These are phyloP conservation scores for Automeris io DNA, from an alignment of 2,888 invertebrate species.

Conservation along the genomic window DNA sequence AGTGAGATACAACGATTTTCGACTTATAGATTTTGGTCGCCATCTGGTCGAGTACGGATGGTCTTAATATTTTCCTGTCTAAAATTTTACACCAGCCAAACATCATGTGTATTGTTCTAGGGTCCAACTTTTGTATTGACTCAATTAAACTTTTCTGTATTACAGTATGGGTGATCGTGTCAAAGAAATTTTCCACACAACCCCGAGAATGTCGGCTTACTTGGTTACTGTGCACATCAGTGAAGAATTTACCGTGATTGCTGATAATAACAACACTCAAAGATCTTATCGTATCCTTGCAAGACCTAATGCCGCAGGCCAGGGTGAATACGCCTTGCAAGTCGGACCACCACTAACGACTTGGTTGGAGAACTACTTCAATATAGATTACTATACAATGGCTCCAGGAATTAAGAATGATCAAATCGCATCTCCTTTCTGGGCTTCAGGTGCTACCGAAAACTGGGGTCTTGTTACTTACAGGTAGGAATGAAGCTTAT, in stretches of 20 bases:
- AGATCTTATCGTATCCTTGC: constrained; percentile 58
- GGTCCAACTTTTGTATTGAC: background rate
- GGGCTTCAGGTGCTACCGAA: constrained; percentile 71
- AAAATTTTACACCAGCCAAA: background rate
- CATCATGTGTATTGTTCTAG: background rate
- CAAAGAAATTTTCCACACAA: constrained; percentile 69
- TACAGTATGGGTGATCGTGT: constrained; percentile 44
- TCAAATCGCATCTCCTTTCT: constrained; percentile 63
- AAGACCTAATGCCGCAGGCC: constrained; percentile 49
- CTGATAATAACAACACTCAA: constrained; percentile 38
- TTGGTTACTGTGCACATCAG: constrained; percentile 83
- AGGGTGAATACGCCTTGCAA: constrained; percentile 61
- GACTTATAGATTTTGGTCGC: too few species aligned
- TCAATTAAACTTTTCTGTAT: constrained; percentile 11
- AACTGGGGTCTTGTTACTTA: constrained; percentile 70
- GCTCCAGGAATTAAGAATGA: constrained; percentile 56
- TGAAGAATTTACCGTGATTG: constrained; percentile 55
- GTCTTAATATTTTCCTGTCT: too few species aligned
- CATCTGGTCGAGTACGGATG: too few species aligned
- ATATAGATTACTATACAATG: constrained; percentile 58
- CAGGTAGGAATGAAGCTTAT: constrained; percentile 42
- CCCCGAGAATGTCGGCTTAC: constrained; percentile 89
- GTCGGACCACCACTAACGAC: constrained; percentile 55
- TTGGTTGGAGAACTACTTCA: constrained; percentile 57
- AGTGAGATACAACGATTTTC: too few species aligned